Conservation (phyloP, 1,140 invertebrate species). For the Drosophila micromelanica region DNA sequence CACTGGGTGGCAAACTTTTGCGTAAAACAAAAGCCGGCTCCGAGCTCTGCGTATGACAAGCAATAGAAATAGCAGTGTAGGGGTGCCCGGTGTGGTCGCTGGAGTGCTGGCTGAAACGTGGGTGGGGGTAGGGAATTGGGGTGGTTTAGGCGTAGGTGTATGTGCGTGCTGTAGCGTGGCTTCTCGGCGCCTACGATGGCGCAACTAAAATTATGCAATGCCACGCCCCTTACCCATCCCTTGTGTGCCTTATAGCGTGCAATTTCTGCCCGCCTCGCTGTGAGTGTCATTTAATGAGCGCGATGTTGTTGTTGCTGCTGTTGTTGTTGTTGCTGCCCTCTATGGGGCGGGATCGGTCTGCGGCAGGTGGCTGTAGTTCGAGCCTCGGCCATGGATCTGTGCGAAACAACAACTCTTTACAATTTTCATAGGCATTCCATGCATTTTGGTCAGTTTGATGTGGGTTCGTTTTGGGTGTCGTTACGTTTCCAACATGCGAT, state of each 20-base stretch:
- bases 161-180: slow-evolving; percentile 32
- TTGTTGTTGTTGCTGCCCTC: slow-evolving; percentile 10
- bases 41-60: slow-evolving; percentile 62
- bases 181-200: slow-evolving; percentile 67
- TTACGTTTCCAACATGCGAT: slow-evolving; percentile 44
- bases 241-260: slow-evolving; percentile 76
- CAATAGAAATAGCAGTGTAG: slow-evolving; percentile 38
- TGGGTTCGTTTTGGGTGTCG: slow-evolving; percentile 74
- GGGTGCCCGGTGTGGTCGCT: no score
- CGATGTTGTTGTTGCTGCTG: slow-evolving; percentile 18
- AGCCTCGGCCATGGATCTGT: slow-evolving; percentile 31
- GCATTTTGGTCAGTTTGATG: slow-evolving; percentile 83
- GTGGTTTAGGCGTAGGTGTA: slow-evolving; percentile 13
- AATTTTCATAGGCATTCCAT: slow-evolving; percentile 81
- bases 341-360: not conserved
- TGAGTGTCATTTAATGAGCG: slow-evolving; percentile 81
- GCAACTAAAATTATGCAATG: slow-evolving; percentile 77
- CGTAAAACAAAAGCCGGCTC: slow-evolving; percentile 44
- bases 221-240: slow-evolving; percentile 51
- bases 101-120: no score
- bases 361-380: not conserved
- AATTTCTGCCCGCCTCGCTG: slow-evolving; percentile 65
- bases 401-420: slow-evolving; percentile 64
- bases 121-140: not conserved
- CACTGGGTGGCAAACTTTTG: not conserved